Evolutionary conservation across 1,140 invertebrate species (phyloP), one percentile per base, ranked within the genome.

Genomic region (Cephus cinctus): DNA sequence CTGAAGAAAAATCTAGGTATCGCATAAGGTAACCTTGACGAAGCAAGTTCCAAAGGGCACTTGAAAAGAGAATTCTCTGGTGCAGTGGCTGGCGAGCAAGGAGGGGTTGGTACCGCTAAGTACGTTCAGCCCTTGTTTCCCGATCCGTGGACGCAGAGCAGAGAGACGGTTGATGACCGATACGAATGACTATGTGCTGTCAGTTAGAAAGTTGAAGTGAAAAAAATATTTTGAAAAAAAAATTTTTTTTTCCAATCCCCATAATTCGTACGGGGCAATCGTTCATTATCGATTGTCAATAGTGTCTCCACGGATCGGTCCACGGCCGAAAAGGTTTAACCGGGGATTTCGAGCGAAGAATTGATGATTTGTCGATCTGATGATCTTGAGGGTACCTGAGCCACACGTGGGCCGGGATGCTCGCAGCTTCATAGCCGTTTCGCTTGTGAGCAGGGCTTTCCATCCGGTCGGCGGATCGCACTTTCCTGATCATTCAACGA

Each of bases 351-450:
- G n/a, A n/a, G n/a, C n/a, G n/a, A n/a, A n/a, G n/a, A n/a, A n/a
- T n/a, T n/a, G 40, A 52, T 52, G 50, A 54, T 57, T 52, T 52
- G 54, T 43, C 49, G 61, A 62, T 57, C 60, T 63, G 54, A 54
- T 60, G 54, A 61, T 60, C 52, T 60, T 58, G 71, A 73, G 69
- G 71, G 71, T 74, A 74, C 71, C 71, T 74, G 71, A 70, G 67
- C 69, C 71, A 71, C 71, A 69, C 70, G 69, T 69, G 58, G 69
- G 71, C 69, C 71, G 69, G 50, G 71, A 68, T 71, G 71, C 71
- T 70, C 69, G 68, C 60, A 72, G 72, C 71, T 72, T 69, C 67
- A 67, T 73, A 66, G 69, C 69, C 58, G 67, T 73, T 70, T 72
- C 65, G 57, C 68, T 73, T 61, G 68, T 73, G 69, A 73, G 67